Conservation (phyloP, 1,140 invertebrate species). For the Bombus waltoni region DNA sequence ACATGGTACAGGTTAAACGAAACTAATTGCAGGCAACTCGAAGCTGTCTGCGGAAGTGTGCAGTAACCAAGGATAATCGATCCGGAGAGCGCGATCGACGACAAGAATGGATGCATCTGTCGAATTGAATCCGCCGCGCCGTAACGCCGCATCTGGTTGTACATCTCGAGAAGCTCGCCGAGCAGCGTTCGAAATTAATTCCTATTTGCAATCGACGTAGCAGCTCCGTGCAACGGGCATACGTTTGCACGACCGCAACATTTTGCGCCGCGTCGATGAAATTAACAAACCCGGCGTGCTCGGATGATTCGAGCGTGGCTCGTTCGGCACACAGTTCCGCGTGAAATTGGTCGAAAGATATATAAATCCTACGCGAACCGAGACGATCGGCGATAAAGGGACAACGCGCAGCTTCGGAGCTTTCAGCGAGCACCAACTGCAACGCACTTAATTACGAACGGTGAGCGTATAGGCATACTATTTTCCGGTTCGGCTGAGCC, state of each 20-base stretch:
- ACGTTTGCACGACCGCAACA: conserved; percentile 22
- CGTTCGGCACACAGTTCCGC: background rate
- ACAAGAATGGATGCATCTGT: background rate
- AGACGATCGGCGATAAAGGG: background rate
- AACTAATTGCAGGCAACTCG: too few species aligned
- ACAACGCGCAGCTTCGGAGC: background rate
- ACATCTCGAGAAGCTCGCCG: background rate
- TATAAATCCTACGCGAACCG: background rate
- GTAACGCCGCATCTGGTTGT: background rate
- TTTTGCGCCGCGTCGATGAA: conserved; percentile 15
- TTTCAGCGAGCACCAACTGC: background rate
- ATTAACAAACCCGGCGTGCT: background rate
- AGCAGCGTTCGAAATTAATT: conserved; percentile 37
- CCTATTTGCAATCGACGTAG: conserved; percentile 14
- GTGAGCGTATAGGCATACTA: background rate
- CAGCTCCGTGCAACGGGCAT: background rate
- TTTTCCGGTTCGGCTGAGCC: background rate
- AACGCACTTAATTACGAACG: background rate
- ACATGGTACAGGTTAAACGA: too few species aligned
- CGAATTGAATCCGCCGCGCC: background rate
- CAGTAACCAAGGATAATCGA: background rate
- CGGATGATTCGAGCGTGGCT: background rate
- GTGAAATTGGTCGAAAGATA: conserved; percentile 1
- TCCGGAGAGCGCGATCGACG: background rate
- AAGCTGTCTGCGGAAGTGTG: fast-evolving